phyloP scores from a whole-genome alignment of 2,797 vertebrate species.

The Sorex maritimensis region DNA sequence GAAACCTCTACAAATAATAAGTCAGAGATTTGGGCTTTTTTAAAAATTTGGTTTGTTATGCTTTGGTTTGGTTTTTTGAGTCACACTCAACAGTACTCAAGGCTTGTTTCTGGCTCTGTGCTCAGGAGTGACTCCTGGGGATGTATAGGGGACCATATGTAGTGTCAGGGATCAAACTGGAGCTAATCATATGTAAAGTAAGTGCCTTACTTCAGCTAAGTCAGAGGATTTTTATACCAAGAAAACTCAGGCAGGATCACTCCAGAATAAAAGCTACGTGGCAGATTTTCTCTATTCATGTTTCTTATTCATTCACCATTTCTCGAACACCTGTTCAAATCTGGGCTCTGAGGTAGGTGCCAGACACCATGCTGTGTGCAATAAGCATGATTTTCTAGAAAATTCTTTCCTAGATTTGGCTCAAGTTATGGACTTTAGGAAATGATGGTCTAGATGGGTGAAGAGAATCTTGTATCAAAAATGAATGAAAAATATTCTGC shows the following conservation, averaged over 20 bases:
- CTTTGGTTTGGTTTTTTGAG: no score
- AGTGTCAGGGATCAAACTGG: no score
- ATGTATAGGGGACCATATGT: no score
- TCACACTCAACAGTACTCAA: no score
- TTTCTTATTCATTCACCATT: slow-evolving; percentile 21
- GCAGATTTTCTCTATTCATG: not conserved
- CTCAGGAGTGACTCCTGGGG: no score
- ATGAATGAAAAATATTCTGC: not conserved
- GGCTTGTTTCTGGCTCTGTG: no score
- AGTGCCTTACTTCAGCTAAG: no score
- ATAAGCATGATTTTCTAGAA: not conserved
- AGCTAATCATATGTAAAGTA: no score
- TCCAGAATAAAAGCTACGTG: slow-evolving; percentile 51
- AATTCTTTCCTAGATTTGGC: not conserved
- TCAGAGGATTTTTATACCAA: slow-evolving; percentile 5
- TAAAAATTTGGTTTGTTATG: no score
- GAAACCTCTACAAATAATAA: not conserved
- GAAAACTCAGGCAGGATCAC: slow-evolving; percentile 10
- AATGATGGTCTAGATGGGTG: not conserved
- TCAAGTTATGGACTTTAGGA: not conserved
- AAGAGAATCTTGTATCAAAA: not conserved
- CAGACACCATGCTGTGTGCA: not conserved
- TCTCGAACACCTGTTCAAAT: slow-evolving; percentile 52
- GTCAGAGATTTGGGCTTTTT: no score
- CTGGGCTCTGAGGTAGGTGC: not conserved